phyloP scores from a whole-genome alignment of 2,113 vertebrate genomes.

The Pseudorasbora parva region DNA sequence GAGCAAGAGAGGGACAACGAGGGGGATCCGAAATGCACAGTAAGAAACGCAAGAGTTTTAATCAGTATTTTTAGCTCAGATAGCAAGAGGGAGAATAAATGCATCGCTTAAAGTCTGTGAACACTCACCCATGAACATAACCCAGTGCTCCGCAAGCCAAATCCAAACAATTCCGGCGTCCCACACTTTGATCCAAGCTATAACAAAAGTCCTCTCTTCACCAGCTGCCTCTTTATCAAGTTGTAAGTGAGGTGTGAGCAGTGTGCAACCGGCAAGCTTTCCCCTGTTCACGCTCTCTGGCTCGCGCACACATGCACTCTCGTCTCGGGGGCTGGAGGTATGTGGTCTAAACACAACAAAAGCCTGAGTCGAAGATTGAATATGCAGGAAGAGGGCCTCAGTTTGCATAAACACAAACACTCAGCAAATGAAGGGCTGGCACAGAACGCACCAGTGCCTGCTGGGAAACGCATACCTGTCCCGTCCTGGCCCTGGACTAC shows the following conservation, averaged over 20 bases:
- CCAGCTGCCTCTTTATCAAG: conserved; percentile 31
- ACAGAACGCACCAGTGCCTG: conserved; percentile 81
- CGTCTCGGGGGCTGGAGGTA: conserved; percentile 88
- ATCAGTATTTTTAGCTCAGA: background rate
- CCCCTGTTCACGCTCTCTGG: background rate
- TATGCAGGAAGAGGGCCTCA: conserved; percentile 94
- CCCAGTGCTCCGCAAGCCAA: conserved; percentile 31
- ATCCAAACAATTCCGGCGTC: conserved; percentile 22
- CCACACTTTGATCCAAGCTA: conserved; percentile 15
- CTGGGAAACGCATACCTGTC: conserved; percentile 88
- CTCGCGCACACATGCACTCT: conserved; percentile 62
- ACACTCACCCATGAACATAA: conserved; percentile 51
- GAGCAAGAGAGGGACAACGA: background rate
- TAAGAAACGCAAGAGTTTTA: conserved; percentile 3
- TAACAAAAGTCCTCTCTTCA: conserved; percentile 37
- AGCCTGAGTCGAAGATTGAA: conserved; percentile 94
- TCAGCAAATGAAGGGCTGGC: conserved; percentile 93
- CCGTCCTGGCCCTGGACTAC: conserved; percentile 71
- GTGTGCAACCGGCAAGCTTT: conserved; percentile 34
- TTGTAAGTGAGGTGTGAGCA: conserved; percentile 33
- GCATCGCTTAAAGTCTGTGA: background rate
- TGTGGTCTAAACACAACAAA: conserved; percentile 98
- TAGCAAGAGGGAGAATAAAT: background rate
- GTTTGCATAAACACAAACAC: conserved; percentile 99
- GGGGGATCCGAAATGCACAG: background rate